Conservation (phyloP, 2,797 vertebrate species). For the Miichthys miiuy region DNA sequence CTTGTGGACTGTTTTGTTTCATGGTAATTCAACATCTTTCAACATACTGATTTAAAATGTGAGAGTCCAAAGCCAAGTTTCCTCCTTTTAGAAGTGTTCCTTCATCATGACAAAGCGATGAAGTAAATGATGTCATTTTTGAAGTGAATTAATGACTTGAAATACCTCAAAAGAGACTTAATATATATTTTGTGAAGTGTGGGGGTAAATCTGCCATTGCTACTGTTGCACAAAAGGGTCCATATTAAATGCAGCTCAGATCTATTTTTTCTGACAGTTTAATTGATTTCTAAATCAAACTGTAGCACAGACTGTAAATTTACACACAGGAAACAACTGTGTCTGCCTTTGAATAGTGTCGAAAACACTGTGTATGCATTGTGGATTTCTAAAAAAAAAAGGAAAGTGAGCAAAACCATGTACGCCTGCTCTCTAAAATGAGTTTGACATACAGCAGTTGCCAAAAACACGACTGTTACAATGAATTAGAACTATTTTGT, state of each 20-base stretch:
- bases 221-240: slow-evolving; percentile 1
- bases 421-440: slow-evolving; percentile 17
- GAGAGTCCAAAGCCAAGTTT: slow-evolving; percentile 33
- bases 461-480: slow-evolving; percentile 25
- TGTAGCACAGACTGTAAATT: slow-evolving; percentile 3
- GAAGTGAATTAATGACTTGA: slow-evolving; percentile 18
- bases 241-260: not conserved
- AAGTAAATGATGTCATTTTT: slow-evolving; percentile 16
- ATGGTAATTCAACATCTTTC: slow-evolving; percentile 37
- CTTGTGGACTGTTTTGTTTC: slow-evolving; percentile 20
- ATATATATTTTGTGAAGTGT: slow-evolving; percentile 31
- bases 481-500: slow-evolving; percentile 38
- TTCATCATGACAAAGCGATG: slow-evolving; percentile 11
- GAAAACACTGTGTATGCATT: slow-evolving; percentile 11
- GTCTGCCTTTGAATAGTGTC: not conserved
- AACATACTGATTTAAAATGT: not conserved
- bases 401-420: slow-evolving; percentile 28
- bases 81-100: slow-evolving; percentile 13
- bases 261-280: slow-evolving; percentile 14
- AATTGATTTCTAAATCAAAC: slow-evolving; percentile 29
- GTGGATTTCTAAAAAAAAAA: slow-evolving; percentile 4
- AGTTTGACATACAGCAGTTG: slow-evolving; percentile 32
- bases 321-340: slow-evolving; percentile 18
- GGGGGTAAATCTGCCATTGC: slow-evolving; percentile 1
- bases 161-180: slow-evolving; percentile 1